Evolutionary conservation across 2,113 vertebrate species (phyloP).

Genomic region (Blennius ocellaris): DNA sequence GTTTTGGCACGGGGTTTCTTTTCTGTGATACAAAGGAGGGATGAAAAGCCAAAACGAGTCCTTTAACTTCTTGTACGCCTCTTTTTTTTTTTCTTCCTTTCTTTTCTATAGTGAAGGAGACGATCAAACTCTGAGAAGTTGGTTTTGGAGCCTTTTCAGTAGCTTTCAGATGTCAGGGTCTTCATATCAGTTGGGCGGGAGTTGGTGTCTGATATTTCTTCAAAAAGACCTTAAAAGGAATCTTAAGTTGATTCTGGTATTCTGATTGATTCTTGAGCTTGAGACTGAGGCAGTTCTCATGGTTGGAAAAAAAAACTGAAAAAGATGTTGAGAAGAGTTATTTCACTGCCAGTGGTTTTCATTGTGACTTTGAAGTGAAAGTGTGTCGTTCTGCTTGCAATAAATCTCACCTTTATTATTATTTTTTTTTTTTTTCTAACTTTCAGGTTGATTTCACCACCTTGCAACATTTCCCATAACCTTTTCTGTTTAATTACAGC

Average conservation of each 20-base stretch:
- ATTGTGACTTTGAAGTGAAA: too few relatives aligned
- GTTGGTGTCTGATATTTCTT: background rate
- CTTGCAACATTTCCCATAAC: constrained; percentile 17
- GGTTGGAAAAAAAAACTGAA: too few relatives aligned
- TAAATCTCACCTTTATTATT: constrained; percentile 2
- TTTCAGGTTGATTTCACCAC: background rate
- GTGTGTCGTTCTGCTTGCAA: background rate
- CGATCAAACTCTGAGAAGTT: constrained; percentile 20
- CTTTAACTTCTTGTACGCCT: constrained; percentile 15
- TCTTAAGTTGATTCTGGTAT: too few relatives aligned
- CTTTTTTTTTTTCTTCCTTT: background rate
- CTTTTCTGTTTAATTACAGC: constrained; percentile 19
- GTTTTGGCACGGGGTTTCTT: constrained; percentile 12
- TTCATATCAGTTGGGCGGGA: background rate
- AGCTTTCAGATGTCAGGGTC: constrained; percentile 8
- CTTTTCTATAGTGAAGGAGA: background rate
- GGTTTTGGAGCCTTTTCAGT: constrained; percentile 34
- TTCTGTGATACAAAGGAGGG: constrained; percentile 12
- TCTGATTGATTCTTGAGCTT: too few relatives aligned
- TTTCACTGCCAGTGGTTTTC: too few relatives aligned
- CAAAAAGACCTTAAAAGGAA: background rate
- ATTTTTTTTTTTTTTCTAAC: constrained; percentile 9
- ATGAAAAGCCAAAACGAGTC: background rate
- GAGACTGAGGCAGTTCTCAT: too few relatives aligned
- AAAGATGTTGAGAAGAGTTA: too few relatives aligned